Base-by-base conservation (phyloP, 2,888 invertebrate genomes). In the Stegophylla sp. region DNA sequence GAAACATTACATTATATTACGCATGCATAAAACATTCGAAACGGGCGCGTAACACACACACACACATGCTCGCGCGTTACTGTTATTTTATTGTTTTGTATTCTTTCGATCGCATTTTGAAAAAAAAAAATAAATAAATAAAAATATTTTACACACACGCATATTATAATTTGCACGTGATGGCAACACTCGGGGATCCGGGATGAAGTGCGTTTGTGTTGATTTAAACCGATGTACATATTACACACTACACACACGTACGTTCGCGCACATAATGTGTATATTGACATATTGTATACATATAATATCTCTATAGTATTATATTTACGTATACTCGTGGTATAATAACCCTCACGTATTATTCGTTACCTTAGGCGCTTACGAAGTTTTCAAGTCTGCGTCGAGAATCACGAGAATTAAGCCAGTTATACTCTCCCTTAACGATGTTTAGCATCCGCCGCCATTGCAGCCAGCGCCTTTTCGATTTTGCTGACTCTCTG, bases 291-390 rank as follows among this genome's bases (percentile, higher is more conserved):
- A n/a, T n/a, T n/a, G n/a, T n/a, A n/a, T n/a, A n/a, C n/a, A n/a
- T n/a, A n/a, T n/a, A n/a, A n/a, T n/a, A n/a, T n/a, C n/a, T n/a
- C n/a, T n/a, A n/a, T n/a, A n/a, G n/a, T n/a, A n/a, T n/a, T n/a
- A n/a, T n/a, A n/a, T n/a, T n/a, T n/a, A n/a, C n/a, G n/a, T n/a
- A n/a, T n/a, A n/a, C n/a, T n/a, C n/a, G n/a, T n/a, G n/a, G n/a
- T n/a, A n/a, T n/a, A n/a, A n/a, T n/a, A n/a, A n/a, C n/a, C 7
- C 15, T 17, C 15, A 10, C 28, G 20, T 43, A 43, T 28, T 48
- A 51, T n/a, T 48, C 69, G 51, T 69, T 51, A 69, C 69, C 69
- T 12, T 12, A n/a, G n/a, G 51, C 51, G 48, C n/a, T 69, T 69
- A 28, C 48, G 28, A 69, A 69, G 69, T 69, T 69, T 69, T 51